These are phyloP conservation scores for Gymnocypris eckloni DNA, from an alignment of 2,797 vertebrate genomes.

Conservation along the genomic window DNA sequence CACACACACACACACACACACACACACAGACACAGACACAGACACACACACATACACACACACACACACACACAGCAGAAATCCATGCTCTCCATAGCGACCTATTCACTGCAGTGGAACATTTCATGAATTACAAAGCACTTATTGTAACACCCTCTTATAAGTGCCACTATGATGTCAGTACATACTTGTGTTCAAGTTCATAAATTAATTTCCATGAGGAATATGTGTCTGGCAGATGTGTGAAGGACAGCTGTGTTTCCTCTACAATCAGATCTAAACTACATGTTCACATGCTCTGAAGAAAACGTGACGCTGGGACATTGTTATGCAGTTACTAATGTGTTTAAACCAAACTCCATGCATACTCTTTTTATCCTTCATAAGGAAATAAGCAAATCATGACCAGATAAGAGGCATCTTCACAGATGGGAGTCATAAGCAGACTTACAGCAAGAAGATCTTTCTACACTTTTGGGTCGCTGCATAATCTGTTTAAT, in stretches of 20 bases:
- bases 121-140: neutral
- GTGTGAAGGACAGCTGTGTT: neutral
- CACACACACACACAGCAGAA: too few relatives aligned
- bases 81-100: neutral
- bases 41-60: too few relatives aligned
- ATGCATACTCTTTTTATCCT: neutral
- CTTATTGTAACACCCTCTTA: neutral
- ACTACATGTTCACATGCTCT: neutral
- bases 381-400: slow-evolving; percentile 1
- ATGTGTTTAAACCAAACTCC: neutral
- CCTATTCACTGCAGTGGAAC: neutral
- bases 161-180: neutral
- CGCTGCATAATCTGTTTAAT: neutral
- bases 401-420: neutral
- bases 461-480: too few relatives aligned
- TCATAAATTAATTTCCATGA: neutral
- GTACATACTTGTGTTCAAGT: neutral
- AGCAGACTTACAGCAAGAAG: neutral
- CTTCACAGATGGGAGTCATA: neutral
- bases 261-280: neutral
- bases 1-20: too few relatives aligned
- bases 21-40: neutral
- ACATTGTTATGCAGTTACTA: slow-evolving; percentile 1
- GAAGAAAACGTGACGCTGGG: neutral
- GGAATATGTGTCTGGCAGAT: neutral